phyloP scores from a whole-genome alignment of 2,113 vertebrate genomes.

The Chaenocephalus aceratus region DNA sequence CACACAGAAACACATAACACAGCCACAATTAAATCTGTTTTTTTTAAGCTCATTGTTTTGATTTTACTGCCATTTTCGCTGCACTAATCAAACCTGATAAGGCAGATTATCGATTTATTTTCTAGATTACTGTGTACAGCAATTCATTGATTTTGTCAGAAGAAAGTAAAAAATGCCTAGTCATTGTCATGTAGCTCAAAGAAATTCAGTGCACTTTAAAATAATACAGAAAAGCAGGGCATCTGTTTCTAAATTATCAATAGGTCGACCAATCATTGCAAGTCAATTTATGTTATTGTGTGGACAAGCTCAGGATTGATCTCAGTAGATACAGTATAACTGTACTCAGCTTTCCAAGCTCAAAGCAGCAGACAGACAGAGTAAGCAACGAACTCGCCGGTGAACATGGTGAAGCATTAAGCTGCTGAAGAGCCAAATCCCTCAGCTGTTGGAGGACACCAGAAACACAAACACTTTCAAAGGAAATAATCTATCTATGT shows the following conservation, averaged over 20 bases:
- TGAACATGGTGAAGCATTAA: neutral
- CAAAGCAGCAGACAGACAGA: conserved; percentile 1
- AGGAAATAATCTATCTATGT: conserved; percentile 1
- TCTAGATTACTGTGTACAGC: too few species aligned
- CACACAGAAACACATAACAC: neutral
- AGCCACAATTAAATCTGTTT: neutral
- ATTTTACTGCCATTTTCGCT: neutral
- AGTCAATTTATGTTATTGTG: too few species aligned
- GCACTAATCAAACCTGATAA: neutral
- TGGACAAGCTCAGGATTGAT: too few species aligned
- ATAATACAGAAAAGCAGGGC: too few species aligned
- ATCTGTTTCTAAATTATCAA: too few species aligned
- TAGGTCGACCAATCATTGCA: too few species aligned
- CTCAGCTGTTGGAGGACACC: neutral
- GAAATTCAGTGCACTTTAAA: too few species aligned
- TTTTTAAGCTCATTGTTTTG: neutral
- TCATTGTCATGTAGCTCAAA: too few species aligned
- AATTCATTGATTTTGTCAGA: too few species aligned
- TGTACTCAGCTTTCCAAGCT: neutral
- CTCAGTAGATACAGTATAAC: too few species aligned
- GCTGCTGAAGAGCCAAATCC: neutral
- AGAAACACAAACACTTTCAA: neutral
- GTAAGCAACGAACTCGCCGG: neutral
- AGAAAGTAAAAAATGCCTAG: too few species aligned
- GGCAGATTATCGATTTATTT: too few species aligned